phyloP scores from a whole-genome alignment of 2,888 invertebrate species.

The Tetanocera ferruginea region DNA sequence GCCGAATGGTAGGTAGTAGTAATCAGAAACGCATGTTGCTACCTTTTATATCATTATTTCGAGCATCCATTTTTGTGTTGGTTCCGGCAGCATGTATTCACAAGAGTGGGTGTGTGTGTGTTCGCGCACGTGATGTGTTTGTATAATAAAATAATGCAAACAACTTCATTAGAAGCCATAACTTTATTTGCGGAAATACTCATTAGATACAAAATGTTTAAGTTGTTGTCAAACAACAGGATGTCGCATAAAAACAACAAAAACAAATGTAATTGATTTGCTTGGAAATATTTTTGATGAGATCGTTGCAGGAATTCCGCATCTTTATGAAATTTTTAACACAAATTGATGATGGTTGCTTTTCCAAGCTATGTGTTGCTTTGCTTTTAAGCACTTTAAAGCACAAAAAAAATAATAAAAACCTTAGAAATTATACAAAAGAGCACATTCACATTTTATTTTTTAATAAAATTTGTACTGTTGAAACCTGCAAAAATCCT shows the following conservation, averaged over 20 bases:
- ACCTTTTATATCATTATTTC: constrained; percentile 32
- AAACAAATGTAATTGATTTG: not conserved
- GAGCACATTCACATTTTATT: too few relatives aligned
- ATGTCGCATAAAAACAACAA: not conserved
- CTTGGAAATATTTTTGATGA: not conserved
- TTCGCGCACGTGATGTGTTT: not conserved
- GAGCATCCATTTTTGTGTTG: constrained; percentile 18
- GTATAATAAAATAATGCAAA: constrained; percentile 30
- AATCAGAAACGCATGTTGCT: constrained; percentile 9
- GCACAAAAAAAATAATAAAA: too few relatives aligned
- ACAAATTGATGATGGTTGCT: not conserved
- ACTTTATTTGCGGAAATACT: constrained; percentile 46
- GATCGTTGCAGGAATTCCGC: not conserved
- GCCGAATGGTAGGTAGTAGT: not conserved
- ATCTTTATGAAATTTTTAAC: not conserved
- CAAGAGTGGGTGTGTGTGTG: not conserved
- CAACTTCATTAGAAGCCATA: constrained; percentile 45
- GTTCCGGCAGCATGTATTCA: not conserved
- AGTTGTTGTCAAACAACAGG: not conserved
- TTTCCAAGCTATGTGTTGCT: too few relatives aligned
- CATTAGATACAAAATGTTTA: constrained; percentile 37
- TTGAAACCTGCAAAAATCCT: too few relatives aligned
- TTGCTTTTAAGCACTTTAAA: too few relatives aligned
- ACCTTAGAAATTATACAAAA: too few relatives aligned
- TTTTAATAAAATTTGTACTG: too few relatives aligned